Percentiles rank a stretch among this genome's conserved stretches.
Evolutionary conservation across 2,113 vertebrate species (phyloP).

Genomic region (Atherinomorus stipes): DNA sequence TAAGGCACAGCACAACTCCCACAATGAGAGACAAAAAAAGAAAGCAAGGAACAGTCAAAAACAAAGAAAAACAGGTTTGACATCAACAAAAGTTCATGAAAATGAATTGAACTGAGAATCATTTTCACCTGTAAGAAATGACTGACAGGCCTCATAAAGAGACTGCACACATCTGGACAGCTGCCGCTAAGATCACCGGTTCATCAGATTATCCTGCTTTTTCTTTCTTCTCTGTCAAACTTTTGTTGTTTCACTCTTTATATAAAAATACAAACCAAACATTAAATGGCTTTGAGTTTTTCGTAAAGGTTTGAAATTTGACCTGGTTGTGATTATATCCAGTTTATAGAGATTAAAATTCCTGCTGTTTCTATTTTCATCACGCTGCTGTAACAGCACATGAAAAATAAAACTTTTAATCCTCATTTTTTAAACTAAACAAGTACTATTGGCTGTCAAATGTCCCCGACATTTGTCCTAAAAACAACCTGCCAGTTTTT

Average conservation of each 20-base stretch:
- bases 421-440: too few relatives aligned
- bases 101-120: background rate
- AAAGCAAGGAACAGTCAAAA: too few relatives aligned
- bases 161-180: background rate
- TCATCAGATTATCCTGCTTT: background rate
- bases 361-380: too few relatives aligned
- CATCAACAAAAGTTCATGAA: fast-evolving
- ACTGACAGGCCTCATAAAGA: background rate
- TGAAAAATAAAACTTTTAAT: too few relatives aligned
- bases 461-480: too few relatives aligned
- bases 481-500: too few relatives aligned
- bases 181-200: background rate
- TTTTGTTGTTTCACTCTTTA: conserved; percentile 9
- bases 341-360: too few relatives aligned
- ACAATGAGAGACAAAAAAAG: conserved; percentile 9
- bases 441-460: too few relatives aligned
- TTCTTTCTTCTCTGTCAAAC: conserved; percentile 8
- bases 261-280: conserved; percentile 10
- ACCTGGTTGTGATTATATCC: too few relatives aligned
- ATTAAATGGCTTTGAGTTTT: background rate
- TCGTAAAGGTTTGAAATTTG: too few relatives aligned
- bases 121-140: background rate
- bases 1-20: conserved; percentile 66
- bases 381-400: too few relatives aligned
- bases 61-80: background rate